phyloP scores from a whole-genome alignment of 2,888 invertebrate species.

The Tanypteryx hageni region DNA sequence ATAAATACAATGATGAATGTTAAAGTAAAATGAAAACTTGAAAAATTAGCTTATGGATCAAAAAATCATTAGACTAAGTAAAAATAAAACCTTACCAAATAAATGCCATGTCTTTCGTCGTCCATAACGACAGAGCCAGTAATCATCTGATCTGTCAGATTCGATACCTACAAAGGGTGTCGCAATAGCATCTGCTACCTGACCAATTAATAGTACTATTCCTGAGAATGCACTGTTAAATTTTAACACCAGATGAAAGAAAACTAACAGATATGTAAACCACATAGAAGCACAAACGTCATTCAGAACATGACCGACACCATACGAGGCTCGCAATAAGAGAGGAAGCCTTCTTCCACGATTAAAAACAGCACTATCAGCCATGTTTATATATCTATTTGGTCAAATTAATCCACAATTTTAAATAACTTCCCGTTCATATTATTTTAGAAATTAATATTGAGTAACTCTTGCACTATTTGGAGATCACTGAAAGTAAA shows the following conservation, averaged over 20 bases:
- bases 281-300: constrained; percentile 96
- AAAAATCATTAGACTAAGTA: neutral
- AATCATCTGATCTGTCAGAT: constrained; percentile 85
- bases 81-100: constrained; percentile 80
- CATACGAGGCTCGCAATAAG: constrained; percentile 78
- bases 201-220: constrained; percentile 72
- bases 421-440: too few species aligned
- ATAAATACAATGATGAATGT: too few species aligned
- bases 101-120: constrained; percentile 93
- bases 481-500: too few species aligned
- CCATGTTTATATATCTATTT: neutral
- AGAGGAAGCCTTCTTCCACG: constrained; percentile 64
- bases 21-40: too few species aligned
- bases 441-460: too few species aligned
- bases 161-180: constrained; percentile 92
- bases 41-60: too few species aligned
- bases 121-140: constrained; percentile 84
- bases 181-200: constrained; percentile 89
- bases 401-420: too few species aligned
- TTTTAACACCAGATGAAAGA: constrained; percentile 81
- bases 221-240: constrained; percentile 76
- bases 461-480: too few species aligned
- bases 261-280: constrained; percentile 94
- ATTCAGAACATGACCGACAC: constrained; percentile 92
- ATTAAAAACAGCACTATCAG: neutral